Conservation (phyloP, 2,113 vertebrate species). For the Genyomyrus donnyi region DNA sequence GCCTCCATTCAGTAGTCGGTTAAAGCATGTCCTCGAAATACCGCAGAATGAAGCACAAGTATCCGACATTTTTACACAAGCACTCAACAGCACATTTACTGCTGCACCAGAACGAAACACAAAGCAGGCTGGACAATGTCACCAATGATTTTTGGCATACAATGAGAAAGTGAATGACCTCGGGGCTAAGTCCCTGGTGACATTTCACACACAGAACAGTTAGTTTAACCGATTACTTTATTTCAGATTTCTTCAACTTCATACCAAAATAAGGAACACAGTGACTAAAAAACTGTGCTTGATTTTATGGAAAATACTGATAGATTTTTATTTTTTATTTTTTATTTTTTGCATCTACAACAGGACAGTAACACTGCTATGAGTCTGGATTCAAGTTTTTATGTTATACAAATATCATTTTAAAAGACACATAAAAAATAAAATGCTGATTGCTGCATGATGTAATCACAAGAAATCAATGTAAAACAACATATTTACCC, state of each 20-base stretch:
- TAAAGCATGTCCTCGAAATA: conserved; percentile 38
- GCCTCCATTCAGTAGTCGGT: conserved; percentile 42
- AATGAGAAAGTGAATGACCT: background rate
- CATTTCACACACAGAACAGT: too few species aligned
- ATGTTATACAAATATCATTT: background rate
- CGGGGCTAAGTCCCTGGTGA: background rate
- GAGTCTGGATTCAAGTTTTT: background rate
- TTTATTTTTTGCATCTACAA: background rate
- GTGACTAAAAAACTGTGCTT: background rate
- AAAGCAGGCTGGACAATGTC: conserved; percentile 42
- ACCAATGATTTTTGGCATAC: background rate
- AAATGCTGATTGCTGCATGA: background rate
- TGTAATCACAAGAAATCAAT: background rate
- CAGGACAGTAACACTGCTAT: background rate
- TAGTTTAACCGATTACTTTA: background rate
- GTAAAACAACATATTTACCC: background rate
- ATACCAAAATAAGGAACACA: background rate
- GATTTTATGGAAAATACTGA: conserved; percentile 6
- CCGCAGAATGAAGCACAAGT: conserved; percentile 42
- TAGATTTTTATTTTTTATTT: background rate
- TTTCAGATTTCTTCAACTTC: background rate
- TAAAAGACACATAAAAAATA: background rate
- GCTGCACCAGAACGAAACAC: conserved; percentile 42
- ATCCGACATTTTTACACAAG: conserved; percentile 42
- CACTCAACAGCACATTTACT: conserved; percentile 47